These are phyloP conservation scores for Micrastur ruficollis DNA, from an alignment of 2,797 vertebrate species.

Conservation along the genomic window DNA sequence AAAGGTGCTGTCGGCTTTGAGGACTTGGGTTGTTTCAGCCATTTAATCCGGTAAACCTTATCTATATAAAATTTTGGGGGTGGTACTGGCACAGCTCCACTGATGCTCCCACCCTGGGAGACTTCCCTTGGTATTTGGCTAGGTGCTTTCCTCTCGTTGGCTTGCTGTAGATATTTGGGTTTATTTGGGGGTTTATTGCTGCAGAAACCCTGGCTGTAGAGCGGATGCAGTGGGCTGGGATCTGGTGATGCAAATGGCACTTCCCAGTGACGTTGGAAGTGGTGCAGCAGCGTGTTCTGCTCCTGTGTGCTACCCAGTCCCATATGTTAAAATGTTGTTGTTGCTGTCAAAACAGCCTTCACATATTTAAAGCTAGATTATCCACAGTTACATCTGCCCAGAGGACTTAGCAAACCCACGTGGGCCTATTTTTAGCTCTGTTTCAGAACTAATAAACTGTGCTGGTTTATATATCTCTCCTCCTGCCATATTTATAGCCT, in stretches of 20 bases:
- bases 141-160: fast-evolving
- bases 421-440: constrained; percentile 35
- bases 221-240: neutral
- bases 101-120: neutral
- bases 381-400: constrained; percentile 59
- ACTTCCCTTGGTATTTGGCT: neutral
- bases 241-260: fast-evolving
- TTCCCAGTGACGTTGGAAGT: neutral
- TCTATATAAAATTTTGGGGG: too few relatives aligned
- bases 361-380: constrained; percentile 43
- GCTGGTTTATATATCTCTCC: neutral
- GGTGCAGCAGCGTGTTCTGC: neutral
- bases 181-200: neutral
- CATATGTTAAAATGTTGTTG: constrained; percentile 13
- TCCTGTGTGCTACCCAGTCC: neutral
- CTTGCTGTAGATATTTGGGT: neutral
- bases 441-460: constrained; percentile 7
- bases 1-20: neutral
- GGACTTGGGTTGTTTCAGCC: neutral
- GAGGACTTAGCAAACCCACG: neutral
- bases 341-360: constrained; percentile 1
- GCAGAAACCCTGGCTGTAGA: neutral
- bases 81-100: neutral
- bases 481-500: neutral
- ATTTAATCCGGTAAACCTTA: neutral